Evolutionary conservation across 1,140 invertebrate genomes (phyloP), one percentile per base, ranked within the genome.

Genomic region (Augochlora pura): DNA sequence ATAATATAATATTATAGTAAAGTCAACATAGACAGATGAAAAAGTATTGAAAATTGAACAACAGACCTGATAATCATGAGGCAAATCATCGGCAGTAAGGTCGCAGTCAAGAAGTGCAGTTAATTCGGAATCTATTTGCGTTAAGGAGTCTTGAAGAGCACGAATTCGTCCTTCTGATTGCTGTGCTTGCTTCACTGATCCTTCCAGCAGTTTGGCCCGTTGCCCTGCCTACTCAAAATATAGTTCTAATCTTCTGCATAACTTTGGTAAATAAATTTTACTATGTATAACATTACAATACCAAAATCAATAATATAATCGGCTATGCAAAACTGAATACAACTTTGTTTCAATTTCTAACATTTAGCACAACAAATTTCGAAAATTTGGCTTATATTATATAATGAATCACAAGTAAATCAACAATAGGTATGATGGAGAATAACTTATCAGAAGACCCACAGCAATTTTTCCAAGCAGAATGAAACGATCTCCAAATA

Each of bases 81-180:
- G 96, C 83, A 97, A 93, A 93, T 97, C 96, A 89, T 96, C 95
- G 83, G 96, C 96, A 78, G 96, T 95, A 62, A 97, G 94, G 91
- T 97, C 96, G 89, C 96, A 96, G 88, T 97, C 95, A 86, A 97
- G 93, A 86, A 96, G 94, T 88, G 96, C 95, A 88, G 95, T 95
- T 89, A 97, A 93, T 90, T 96, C 93, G 70, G 94, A 94, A 87
- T 96, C 95, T 84, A 96, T 94, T 89, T 96, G 95, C 66, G 93
- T 94, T 88, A 98, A 94, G 95, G 96, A 97, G 65, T 96, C 95
- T 87, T 97, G 96, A 91, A 97, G 94, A 64, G 95, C 94, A 77
- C 97, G 94, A 82, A 98, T 94, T 65, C 96, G 94, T 77, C 95
- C 94, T 93, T 98, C 97, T 54, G 95, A 96, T 80, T 95, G 95